Evolutionary conservation across 2,797 vertebrate species (phyloP).

Genomic region (Anguilla marmorata): DNA sequence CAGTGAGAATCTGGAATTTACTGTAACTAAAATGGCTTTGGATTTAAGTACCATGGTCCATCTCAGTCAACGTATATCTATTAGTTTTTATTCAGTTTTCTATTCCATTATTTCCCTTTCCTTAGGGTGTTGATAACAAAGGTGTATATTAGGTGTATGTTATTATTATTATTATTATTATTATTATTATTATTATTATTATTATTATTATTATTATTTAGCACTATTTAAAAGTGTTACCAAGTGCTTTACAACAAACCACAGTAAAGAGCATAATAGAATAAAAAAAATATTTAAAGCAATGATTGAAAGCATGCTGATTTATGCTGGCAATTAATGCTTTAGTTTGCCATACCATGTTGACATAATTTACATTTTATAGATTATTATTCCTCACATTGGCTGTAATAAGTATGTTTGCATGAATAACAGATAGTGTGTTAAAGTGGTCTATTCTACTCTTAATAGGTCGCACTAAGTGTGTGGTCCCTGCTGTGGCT

Average conservation of each 20-base stretch:
- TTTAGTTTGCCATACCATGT: neutral
- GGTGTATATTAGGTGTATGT: neutral
- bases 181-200: neutral
- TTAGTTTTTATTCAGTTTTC: neutral
- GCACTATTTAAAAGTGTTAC: too few relatives aligned
- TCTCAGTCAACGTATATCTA: neutral
- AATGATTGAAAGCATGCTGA: slow-evolving; percentile 11
- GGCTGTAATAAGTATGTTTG: slow-evolving; percentile 22
- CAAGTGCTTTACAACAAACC: too few relatives aligned
- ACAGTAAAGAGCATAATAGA: too few relatives aligned
- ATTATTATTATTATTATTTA: too few relatives aligned
- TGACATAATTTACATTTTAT: neutral
- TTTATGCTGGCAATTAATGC: slow-evolving; percentile 28
- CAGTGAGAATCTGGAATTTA: neutral
- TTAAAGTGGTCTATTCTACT: neutral
- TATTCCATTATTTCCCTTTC: neutral
- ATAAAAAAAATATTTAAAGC: neutral
- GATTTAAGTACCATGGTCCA: neutral
- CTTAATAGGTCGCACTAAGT: slow-evolving; percentile 8
- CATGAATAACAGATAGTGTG: neutral
- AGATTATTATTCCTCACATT: neutral
- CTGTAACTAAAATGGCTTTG: neutral
- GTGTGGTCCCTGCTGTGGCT: neutral
- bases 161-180: neutral
- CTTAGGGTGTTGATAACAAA: neutral